Conservation (phyloP, 30 jellyfish, hydroid and myxozoan genomes). For the Turritopsis rubra region DNA sequence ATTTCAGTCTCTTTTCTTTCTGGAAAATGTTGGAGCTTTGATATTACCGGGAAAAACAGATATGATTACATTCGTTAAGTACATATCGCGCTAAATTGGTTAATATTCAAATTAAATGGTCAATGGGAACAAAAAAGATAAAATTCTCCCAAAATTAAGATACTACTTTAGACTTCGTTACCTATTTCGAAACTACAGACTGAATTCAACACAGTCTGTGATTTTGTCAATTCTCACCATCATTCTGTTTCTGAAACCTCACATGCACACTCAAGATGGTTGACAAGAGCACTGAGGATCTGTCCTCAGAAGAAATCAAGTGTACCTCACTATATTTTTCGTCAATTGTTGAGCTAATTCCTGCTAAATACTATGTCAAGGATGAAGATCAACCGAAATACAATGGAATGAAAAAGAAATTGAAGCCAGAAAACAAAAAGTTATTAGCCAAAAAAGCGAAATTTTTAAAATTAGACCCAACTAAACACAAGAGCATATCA, state of each 20-base stretch:
- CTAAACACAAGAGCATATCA: slow-evolving; percentile 48
- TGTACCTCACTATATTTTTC: slow-evolving; percentile 67
- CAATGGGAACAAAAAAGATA: no score
- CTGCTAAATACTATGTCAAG: slow-evolving; percentile 63
- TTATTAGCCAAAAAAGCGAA: slow-evolving; percentile 77
- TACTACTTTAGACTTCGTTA: background rate
- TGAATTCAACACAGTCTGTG: background rate
- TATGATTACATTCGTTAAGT: background rate
- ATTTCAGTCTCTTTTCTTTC: background rate
- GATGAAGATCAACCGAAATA: slow-evolving; percentile 16
- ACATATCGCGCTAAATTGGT: no score
- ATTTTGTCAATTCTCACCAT: background rate
- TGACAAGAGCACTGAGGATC: slow-evolving; percentile 34
- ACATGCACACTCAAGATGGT: slow-evolving; percentile 55
- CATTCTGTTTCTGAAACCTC: background rate
- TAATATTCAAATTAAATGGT: no score
- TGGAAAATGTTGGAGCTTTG: background rate
- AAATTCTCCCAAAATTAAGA: background rate
- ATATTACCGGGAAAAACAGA: no score
- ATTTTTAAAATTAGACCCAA: slow-evolving; percentile 64
- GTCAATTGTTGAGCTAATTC: slow-evolving; percentile 70
- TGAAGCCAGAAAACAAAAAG: slow-evolving; percentile 34
- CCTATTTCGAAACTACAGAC: background rate
- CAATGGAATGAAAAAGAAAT: slow-evolving; percentile 37
- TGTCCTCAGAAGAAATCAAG: slow-evolving; percentile 22